Base-by-base conservation (phyloP, 2,888 invertebrate species). In the Rambutsinella grinnellia region DNA sequence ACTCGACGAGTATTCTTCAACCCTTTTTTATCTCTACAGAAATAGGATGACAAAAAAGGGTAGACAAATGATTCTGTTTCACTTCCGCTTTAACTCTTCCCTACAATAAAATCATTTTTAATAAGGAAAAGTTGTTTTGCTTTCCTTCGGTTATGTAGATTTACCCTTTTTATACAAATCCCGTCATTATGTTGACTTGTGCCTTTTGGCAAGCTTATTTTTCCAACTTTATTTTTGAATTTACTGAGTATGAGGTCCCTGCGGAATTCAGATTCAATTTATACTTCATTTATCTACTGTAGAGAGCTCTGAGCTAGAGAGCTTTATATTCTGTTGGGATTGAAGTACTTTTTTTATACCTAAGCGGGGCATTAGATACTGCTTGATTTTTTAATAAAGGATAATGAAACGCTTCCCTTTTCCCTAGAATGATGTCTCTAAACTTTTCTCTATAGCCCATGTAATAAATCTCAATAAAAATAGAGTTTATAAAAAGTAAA, bases 231-330 rank as follows among this genome's bases (percentile, higher is more conserved):
- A 21, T 28, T 54, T 0, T 51, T 28, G 51, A 62, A 23, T 68
- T 58, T 70, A 53, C 63, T 44, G 53, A 44, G 51, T 62, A 27
- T 19, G 49, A 53, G 53, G 68, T 75, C 78, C 58, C 78, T 10
- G 6, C 53, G 75, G 78, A 69, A 75, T 75, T 79, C 78, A 75
- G 75, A 79, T 79, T 79, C 78, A 79, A 75, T 79, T 79, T 79
- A 66, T 75, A 67, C 54, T 76, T 79, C 78, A 79, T 79, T 79
- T 79, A 75, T 79, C 78, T 75, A 26, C 26, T 60, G 58, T 21
- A 49, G 23, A 36, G 36, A 36, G 36, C 13, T n/a, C 13, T 36
- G 36, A 36, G 58, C 19, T 49, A 19, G 19, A 51, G 51, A 13
- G 13, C 36, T 36, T 36, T 36, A 36, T 13, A 21, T 51, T 51